Percentiles rank a stretch among this genome's conserved stretches.
phyloP scores from a whole-genome alignment of 2,888 invertebrate genomes.

The Nemurella pictetii region DNA sequence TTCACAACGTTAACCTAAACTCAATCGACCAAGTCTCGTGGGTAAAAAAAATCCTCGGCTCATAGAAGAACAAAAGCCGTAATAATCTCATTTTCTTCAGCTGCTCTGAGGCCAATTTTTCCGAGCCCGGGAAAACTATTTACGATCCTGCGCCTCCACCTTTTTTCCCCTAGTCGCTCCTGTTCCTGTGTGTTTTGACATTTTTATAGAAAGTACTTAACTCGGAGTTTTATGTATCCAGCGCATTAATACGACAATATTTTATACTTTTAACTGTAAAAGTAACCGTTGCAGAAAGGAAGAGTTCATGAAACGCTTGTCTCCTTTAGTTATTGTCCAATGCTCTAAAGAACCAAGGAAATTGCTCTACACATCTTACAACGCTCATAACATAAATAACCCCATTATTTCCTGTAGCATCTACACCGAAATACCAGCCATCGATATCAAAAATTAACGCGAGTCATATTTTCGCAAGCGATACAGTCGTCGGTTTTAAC shows the following conservation, averaged over 20 bases:
- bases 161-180: background rate
- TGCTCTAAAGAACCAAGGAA: background rate
- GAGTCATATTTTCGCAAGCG: background rate
- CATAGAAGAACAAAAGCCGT: background rate
- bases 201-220: background rate
- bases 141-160: background rate
- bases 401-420: background rate
- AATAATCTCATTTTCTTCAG: background rate
- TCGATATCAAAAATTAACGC: background rate
- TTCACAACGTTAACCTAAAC: background rate
- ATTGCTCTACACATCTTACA: too few species aligned
- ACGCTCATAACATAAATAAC: background rate
- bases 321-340: background rate
- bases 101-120: background rate
- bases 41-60: background rate
- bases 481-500: background rate
- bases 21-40: background rate
- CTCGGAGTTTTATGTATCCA: background rate
- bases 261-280: background rate
- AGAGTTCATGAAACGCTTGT: background rate
- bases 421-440: background rate
- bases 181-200: background rate
- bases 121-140: background rate
- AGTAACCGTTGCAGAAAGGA: background rate
- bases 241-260: background rate